phyloP scores from a whole-genome alignment of 1,140 invertebrate genomes.

The Tyrophagus putrescentiae region DNA sequence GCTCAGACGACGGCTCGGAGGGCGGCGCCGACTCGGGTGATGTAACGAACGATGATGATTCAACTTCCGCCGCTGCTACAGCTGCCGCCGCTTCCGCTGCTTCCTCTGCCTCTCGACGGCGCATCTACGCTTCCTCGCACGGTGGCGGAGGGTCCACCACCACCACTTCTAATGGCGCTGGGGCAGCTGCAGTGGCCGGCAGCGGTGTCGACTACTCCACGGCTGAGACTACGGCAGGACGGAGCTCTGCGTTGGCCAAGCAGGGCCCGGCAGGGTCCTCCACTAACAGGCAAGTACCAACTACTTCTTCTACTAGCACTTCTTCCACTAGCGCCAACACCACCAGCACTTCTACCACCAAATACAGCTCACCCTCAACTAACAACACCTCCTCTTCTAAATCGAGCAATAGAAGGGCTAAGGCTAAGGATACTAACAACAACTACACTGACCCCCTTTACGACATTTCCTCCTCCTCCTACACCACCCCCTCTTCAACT shows the following conservation, averaged over 20 bases:
- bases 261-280: not conserved
- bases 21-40: conserved; percentile 33
- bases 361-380: no score
- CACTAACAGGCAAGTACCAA: conserved; percentile 15
- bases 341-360: not conserved
- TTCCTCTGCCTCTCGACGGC: not conserved
- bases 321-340: not conserved
- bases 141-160: not conserved
- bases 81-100: not conserved
- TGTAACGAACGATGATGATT: conserved; percentile 17
- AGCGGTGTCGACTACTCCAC: not conserved
- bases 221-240: not conserved
- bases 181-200: not conserved
- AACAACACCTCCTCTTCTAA: not conserved
- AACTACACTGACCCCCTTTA: conserved; percentile 1
- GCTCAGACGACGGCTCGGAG: conserved; percentile 44
- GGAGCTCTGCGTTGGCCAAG: no score
- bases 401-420: not conserved
- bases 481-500: not conserved
- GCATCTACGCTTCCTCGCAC: conserved; percentile 3
- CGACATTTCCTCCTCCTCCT: not conserved
- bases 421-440: not conserved
- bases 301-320: conserved; percentile 5
- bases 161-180: not conserved
- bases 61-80: not conserved